Conservation (phyloP, 2,797 vertebrate genomes). For the Calcarius lapponicus region DNA sequence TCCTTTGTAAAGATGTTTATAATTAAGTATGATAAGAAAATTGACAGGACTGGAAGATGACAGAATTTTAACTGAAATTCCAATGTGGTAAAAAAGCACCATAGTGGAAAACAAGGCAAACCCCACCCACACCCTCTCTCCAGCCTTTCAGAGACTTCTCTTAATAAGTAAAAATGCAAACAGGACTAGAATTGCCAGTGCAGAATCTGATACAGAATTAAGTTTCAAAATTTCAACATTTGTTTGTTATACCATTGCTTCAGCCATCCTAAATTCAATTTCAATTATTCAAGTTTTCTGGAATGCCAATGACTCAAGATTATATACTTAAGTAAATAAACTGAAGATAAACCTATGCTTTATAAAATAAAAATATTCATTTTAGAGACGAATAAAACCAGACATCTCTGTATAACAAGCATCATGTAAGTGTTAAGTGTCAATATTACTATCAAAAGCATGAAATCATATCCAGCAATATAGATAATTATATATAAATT, state of each 20-base stretch:
- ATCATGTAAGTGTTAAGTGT: background rate
- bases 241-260: background rate
- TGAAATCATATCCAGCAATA: background rate
- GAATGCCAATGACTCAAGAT: background rate
- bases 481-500: background rate
- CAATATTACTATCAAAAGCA: background rate
- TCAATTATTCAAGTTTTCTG: background rate
- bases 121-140: background rate
- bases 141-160: background rate
- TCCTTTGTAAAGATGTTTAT: constrained; percentile 12
- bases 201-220: background rate
- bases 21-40: background rate
- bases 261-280: background rate
- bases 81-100: background rate
- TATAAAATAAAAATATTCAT: background rate
- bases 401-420: background rate
- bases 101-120: background rate
- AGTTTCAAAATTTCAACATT: background rate
- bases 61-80: background rate
- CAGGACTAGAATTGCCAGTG: background rate
- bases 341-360: background rate
- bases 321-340: background rate
- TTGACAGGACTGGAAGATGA: background rate
- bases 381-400: background rate
- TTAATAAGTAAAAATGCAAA: background rate